Percentiles rank a stretch among this genome's conserved stretches.
Evolutionary conservation across 2,113 vertebrate species (phyloP).

Genomic region (Raja brachyura): DNA sequence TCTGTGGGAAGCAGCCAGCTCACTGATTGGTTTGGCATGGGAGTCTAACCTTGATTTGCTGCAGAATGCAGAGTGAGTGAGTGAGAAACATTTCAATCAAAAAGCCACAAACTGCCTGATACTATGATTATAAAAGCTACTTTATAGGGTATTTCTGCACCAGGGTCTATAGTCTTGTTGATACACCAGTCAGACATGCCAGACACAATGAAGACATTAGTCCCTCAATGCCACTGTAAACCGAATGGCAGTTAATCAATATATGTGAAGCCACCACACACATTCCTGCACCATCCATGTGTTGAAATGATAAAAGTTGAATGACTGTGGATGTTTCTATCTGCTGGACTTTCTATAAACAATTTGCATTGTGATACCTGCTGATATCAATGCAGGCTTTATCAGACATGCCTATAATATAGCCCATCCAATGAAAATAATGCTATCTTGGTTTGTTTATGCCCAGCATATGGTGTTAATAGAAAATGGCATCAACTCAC

Average conservation of each 20-base stretch:
- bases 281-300: not conserved
- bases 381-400: not conserved
- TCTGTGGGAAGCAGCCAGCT: not conserved
- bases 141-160: not conserved
- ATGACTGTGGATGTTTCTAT: too few species aligned
- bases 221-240: not conserved
- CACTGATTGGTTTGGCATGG: not conserved
- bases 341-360: not conserved
- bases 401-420: not conserved
- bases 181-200: not conserved
- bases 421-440: not conserved
- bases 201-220: not conserved
- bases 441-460: not conserved
- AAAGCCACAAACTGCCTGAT: not conserved
- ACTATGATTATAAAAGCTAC: not conserved
- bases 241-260: too few species aligned
- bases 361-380: not conserved
- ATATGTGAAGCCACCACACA: too few species aligned
- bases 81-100: not conserved
- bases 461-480: not conserved
- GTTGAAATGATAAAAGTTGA: not conserved
- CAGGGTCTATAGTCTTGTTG: not conserved
- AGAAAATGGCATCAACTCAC: not conserved
- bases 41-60: not conserved
- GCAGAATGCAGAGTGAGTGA: not conserved